These are phyloP conservation scores for Mormyrus hasselquistii DNA, from an alignment of 2,797 vertebrate genomes.

Conservation along the genomic window DNA sequence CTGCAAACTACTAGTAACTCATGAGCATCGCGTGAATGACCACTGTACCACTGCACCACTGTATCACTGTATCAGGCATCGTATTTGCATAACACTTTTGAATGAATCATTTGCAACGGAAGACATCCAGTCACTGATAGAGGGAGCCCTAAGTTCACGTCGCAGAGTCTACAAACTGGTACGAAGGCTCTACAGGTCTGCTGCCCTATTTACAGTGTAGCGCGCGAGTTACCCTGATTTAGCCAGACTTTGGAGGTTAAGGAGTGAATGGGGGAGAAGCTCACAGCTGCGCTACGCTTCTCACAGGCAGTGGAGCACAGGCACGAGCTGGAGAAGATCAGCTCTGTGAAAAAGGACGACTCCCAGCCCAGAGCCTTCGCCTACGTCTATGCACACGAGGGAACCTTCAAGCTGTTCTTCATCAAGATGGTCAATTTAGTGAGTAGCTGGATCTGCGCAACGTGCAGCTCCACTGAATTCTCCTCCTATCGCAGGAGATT, in stretches of 20 bases:
- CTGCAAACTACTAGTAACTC: neutral
- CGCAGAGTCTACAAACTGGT: neutral
- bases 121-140: neutral
- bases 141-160: neutral
- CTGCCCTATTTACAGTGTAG: neutral
- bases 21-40: neutral
- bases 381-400: conserved; percentile 47
- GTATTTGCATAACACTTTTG: neutral
- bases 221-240: neutral
- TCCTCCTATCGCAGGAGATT: neutral
- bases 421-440: conserved; percentile 53
- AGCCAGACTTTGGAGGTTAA: neutral
- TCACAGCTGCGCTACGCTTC: neutral
- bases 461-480: neutral
- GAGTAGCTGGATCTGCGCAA: neutral
- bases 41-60: neutral
- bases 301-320: conserved; percentile 43
- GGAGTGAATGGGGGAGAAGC: neutral
- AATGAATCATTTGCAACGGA: neutral
- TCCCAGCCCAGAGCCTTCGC: conserved; percentile 56
- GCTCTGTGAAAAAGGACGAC: conserved; percentile 47
- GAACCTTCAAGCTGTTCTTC: conserved; percentile 49
- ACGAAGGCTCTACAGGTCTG: neutral
- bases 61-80: neutral
- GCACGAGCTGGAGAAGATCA: conserved; percentile 48